Base-by-base conservation (phyloP, 2,888 invertebrate genomes). In the Brenthis hecate region DNA sequence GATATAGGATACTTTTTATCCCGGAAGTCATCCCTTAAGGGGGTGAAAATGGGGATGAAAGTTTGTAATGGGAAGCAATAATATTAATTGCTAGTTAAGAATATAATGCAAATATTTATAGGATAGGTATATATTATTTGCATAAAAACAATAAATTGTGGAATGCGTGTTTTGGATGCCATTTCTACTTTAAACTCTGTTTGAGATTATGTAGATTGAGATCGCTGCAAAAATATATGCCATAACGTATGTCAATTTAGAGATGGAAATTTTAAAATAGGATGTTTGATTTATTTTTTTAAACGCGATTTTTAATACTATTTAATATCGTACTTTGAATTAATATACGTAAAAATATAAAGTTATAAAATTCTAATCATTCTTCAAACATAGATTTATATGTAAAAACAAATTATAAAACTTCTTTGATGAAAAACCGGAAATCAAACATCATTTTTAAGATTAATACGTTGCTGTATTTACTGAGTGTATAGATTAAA, bases 211-310 rank as follows among this genome's bases (percentile, higher is more conserved):
- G 55, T 57, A 65, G 68, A 68, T 68, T 63, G 60, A 65, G 61
- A 65, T 65, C 55, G 57, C 43, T 56, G 69, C 51, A 56, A 54
- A 68, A 57, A 65, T 66, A 63, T 57, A 63, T 63, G 68, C 53
- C 57, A 43, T 57, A 63, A 13, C 43, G 56, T 57, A 57, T 63
- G 51, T 68, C 28, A 57, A 47, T 53, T 63, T 51, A 50, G 48
- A 63, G 36, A 61, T 60, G 48, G 50, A 56, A 56, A n/a, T 47
- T 64, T 57, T 64, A 65, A 65, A 54, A 62, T 62, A 43, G 11
- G 48, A 23, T 65, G 50, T 65, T 60, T 62, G 62, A 62, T 62
- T 43, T 54, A 14, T n/a, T 62, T 36, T 62, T 54, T 54, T 54
- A 51, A 32, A 19, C n/a, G 19, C 16, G 16, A n/a, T 16, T 53